Percentiles rank a stretch among this genome's conserved stretches.
phyloP scores from a whole-genome alignment of 2,797 vertebrate genomes.

The Urophycis tenuis region DNA sequence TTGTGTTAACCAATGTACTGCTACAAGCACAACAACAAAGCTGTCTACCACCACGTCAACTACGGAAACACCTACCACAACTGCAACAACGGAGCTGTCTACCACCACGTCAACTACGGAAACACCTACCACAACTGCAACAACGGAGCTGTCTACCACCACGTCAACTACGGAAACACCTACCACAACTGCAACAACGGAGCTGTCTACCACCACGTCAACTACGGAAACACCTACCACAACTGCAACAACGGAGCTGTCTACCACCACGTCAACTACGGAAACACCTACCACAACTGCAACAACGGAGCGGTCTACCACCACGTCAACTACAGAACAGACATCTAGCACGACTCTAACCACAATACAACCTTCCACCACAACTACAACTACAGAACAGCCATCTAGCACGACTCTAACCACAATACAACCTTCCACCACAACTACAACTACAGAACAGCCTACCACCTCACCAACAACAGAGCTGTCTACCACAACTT shows the following conservation, averaged over 20 bases:
- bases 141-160: not conserved
- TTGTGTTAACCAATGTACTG: conserved; percentile 37
- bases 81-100: not conserved
- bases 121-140: too few species aligned
- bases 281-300: not conserved
- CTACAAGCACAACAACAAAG: not conserved
- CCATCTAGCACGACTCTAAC: conserved; percentile 6
- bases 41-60: too few species aligned
- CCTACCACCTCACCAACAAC: not conserved
- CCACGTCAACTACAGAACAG: not conserved
- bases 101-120: not conserved
- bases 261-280: not conserved
- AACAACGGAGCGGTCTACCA: conserved; percentile 4
- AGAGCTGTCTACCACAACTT: not conserved
- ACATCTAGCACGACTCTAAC: conserved; percentile 4
- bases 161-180: not conserved
- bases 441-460: not conserved
- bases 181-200: too few species aligned
- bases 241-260: not conserved
- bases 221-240: too few species aligned
- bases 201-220: too few species aligned
- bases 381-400: too few species aligned
- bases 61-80: too few species aligned
- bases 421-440: not conserved
- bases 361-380: not conserved